These are phyloP conservation scores for Elachura formosa DNA, from an alignment of 2,113 vertebrate genomes.

Conservation along the genomic window DNA sequence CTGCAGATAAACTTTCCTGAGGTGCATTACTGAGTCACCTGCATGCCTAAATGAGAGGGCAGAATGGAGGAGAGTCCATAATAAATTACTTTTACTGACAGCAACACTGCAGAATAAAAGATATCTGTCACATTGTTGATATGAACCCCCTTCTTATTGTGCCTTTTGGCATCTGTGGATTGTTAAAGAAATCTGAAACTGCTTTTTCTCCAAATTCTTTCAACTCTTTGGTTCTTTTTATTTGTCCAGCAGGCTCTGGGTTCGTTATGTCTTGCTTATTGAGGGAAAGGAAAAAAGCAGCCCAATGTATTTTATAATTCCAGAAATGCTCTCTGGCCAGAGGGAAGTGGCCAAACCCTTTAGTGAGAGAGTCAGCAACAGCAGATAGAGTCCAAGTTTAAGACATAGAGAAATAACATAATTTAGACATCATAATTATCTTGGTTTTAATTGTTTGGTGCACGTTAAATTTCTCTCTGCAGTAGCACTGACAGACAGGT, in stretches of 20 bases:
- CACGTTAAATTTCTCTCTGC: not conserved
- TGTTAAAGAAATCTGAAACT: slow-evolving; percentile 46
- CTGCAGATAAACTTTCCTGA: slow-evolving; percentile 1
- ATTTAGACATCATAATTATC: not conserved
- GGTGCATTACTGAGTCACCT: slow-evolving; percentile 18
- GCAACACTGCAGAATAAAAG: slow-evolving; percentile 4
- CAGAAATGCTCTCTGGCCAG: not conserved
- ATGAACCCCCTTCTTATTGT: slow-evolving; percentile 27
- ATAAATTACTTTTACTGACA: slow-evolving; percentile 46
- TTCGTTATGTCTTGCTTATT: slow-evolving; percentile 28
- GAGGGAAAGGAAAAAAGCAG: slow-evolving; percentile 11
- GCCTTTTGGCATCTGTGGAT: slow-evolving; percentile 51
- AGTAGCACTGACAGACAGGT: not conserved
- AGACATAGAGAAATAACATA: not conserved
- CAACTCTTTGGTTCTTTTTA: slow-evolving; percentile 35
- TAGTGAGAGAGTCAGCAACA: not conserved
- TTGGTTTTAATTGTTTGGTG: not conserved
- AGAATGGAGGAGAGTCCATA: not conserved
- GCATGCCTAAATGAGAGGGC: not conserved
- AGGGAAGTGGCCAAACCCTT: not conserved
- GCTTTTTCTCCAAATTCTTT: slow-evolving; percentile 57
- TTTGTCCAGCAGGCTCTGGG: slow-evolving; percentile 54
- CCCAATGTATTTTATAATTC: slow-evolving; percentile 7
- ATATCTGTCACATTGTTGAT: not conserved
- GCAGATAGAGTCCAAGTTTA: not conserved